Evolutionary conservation across 1,140 invertebrate genomes (phyloP).

Genomic region (Orius insidiosus): DNA sequence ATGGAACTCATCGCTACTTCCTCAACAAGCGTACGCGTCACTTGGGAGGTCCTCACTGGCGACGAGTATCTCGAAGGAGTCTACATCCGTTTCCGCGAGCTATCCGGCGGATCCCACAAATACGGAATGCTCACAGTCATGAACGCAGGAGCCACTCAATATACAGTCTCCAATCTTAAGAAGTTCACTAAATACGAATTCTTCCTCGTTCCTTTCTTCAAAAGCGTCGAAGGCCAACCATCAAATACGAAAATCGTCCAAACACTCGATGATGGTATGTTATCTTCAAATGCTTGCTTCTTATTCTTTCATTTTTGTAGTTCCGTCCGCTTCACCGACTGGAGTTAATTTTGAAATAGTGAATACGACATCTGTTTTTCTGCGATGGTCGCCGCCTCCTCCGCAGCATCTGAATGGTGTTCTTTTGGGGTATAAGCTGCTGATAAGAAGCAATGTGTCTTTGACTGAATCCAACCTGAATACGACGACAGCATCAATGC

Average conservation of each 20-base stretch:
- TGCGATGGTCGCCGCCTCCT: conserved; percentile 64
- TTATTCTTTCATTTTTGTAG: conserved; percentile 24
- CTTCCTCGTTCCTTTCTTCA: conserved; percentile 71
- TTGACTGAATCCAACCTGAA: conserved; percentile 52
- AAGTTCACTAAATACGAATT: conserved; percentile 79
- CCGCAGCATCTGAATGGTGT: conserved; percentile 61
- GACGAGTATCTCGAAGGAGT: conserved; percentile 63
- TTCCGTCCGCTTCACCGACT: conserved; percentile 59
- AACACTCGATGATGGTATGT: conserved; percentile 48
- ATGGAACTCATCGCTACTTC: conserved; percentile 59
- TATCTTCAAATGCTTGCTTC: background rate
- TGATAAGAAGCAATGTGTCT: conserved; percentile 35
- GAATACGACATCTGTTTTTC: conserved; percentile 56
- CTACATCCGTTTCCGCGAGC: conserved; percentile 76
- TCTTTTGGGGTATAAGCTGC: conserved; percentile 60
- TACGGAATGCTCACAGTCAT: conserved; percentile 52
- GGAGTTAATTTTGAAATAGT: conserved; percentile 64
- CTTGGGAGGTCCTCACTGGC: conserved; percentile 43
- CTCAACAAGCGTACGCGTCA: conserved; percentile 63
- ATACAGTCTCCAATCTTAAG: conserved; percentile 51
- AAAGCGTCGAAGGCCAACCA: conserved; percentile 67
- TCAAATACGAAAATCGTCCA: conserved; percentile 51
- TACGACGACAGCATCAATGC: conserved; percentile 48
- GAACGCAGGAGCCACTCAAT: conserved; percentile 43
- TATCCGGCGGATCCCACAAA: conserved; percentile 38